Evolutionary conservation across 2,888 invertebrate genomes (phyloP).

Genomic region (Clusia tigrina): DNA sequence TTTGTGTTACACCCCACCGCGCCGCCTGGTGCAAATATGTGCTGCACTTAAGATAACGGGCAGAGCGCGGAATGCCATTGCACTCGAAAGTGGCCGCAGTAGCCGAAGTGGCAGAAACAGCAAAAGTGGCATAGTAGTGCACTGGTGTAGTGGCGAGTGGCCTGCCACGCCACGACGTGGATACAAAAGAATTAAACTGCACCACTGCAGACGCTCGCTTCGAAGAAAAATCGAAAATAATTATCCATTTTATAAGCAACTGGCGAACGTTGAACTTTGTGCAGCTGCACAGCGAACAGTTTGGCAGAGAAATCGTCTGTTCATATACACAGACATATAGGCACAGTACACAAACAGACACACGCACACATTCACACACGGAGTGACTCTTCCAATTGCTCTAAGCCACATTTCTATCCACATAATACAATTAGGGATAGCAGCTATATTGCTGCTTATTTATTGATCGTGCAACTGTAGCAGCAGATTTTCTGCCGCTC

Average conservation of each 20-base stretch:
- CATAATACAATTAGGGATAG: constrained; percentile 1
- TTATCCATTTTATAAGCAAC: constrained; percentile 13
- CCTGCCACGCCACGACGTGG: neutral
- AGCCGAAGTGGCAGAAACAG: neutral
- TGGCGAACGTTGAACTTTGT: neutral
- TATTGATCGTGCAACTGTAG: neutral
- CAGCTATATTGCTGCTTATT: too few species aligned
- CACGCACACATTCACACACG: neutral
- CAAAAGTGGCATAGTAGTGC: neutral
- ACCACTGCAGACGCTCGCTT: neutral
- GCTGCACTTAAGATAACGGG: too few species aligned
- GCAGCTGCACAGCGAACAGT: too few species aligned
- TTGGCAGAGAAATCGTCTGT: too few species aligned
- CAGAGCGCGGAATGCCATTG: too few species aligned
- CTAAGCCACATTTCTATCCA: neutral
- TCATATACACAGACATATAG: too few species aligned
- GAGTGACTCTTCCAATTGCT: neutral
- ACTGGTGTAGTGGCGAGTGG: neutral
- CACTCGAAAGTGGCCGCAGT: too few species aligned
- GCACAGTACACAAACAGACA: too few species aligned
- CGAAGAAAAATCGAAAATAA: constrained; percentile 15
- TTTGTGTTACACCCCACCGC: neutral
- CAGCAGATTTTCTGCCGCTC: too few species aligned
- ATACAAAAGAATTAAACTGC: neutral
- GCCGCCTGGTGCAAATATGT: too few species aligned